Evolutionary conservation across 2,888 invertebrate genomes (phyloP), one percentile per base, ranked within the genome.

Genomic region (Agrilus biguttatus): DNA sequence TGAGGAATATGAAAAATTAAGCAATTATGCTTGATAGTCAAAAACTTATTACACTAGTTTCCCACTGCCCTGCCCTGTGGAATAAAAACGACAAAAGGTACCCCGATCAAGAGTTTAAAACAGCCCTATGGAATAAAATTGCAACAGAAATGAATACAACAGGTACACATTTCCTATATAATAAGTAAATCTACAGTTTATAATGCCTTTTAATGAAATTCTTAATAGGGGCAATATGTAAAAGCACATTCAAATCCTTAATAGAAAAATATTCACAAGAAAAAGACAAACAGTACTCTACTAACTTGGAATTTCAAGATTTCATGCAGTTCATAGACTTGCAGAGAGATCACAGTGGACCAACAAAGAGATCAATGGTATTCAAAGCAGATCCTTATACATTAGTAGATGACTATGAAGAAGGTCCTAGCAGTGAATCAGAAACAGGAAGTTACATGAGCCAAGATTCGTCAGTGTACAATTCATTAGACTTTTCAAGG

Each of bases 251-350:
- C 45, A 59, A 59, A 44, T 51, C 53, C 17, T 42, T 58, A 8
- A 47, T 57, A 37, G 59, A 59, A 47, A 59, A 58, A 42, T 59
- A 57, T 36, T 47, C 57, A 13, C 43, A 57, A 36, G 58, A 58
- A 51, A 46, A 55, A 12, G 55, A 55, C 44, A 58, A 58, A 42
- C 45, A 51, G n/a, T 50, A 47, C 19, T 53, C 54, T 43, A 43
- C 45, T 37, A 50, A 49, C 33, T 59, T 57, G 59, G 51, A 53
- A 33, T 46, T 56, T 19, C 40, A 57, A 14, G 46, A 54, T 6
- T 44, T 48, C 19, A 43, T 58, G 33, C 49, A 51, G 37, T 59
- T 56, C 42, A 49, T 59, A 32, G 58, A 59, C 40, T 55, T 55
- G 6, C 54, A 58, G 38, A 55, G 55, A 33, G 50, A 57, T 17